Conservation (phyloP, 2,888 invertebrate genomes). For the Standfussiana lucernea region DNA sequence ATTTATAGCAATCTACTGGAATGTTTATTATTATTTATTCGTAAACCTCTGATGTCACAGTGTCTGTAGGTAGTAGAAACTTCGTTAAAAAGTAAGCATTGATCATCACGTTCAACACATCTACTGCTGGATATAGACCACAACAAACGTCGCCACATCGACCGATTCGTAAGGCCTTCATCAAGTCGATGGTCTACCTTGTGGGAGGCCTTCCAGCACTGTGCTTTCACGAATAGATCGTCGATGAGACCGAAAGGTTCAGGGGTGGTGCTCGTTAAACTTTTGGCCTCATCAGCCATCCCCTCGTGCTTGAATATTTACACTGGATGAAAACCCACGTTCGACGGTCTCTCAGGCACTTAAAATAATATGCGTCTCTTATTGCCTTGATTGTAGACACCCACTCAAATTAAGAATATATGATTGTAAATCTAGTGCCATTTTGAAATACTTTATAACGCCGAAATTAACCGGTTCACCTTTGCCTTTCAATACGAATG, state of each 20-base stretch:
- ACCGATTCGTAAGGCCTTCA: not conserved
- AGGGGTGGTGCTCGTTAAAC: not conserved
- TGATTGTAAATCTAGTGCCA: conserved; percentile 8
- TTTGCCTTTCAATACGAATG: conserved; percentile 20
- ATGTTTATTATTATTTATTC: conserved; percentile 6
- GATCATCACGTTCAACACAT: not conserved
- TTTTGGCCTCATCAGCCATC: not conserved
- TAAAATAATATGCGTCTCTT: not conserved
- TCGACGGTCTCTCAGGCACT: too few species aligned
- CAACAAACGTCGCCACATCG: not conserved
- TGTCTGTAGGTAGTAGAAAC: not conserved
- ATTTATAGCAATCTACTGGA: conserved; percentile 31
- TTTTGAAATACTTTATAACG: conserved; percentile 25
- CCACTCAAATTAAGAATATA: conserved; percentile 1
- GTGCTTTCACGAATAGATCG: not conserved
- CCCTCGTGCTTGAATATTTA: not conserved
- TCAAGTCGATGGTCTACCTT: not conserved
- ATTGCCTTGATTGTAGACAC: not conserved
- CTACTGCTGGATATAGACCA: not conserved
- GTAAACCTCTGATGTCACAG: not conserved
- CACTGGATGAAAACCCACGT: not conserved
- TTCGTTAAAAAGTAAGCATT: not conserved
- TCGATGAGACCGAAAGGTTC: not conserved
- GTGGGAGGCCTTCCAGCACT: not conserved
- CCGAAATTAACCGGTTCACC: not conserved